Percentiles rank a stretch among this genome's conserved stretches.
These are phyloP conservation scores for Drosophila hydei DNA, from an alignment of 1,140 invertebrate species.

Conservation along the genomic window DNA sequence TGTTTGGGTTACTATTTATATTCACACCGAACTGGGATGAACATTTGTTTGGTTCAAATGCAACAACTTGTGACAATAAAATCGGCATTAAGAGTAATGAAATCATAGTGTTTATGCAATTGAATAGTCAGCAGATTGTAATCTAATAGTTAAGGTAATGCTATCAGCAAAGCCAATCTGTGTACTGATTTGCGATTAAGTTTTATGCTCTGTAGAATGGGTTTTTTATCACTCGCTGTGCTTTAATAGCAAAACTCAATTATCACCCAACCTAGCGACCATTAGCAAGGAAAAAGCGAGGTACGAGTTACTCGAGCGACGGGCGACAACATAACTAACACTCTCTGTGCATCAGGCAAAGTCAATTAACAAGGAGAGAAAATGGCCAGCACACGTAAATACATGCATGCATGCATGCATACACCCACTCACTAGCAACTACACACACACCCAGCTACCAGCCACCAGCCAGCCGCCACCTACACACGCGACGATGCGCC, in stretches of 20 bases:
- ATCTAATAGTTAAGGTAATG: no score
- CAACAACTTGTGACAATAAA: no score
- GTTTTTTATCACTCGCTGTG: neutral
- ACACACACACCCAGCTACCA: conserved; percentile 9
- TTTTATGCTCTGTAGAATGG: neutral
- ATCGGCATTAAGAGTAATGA: no score
- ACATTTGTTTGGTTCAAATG: no score
- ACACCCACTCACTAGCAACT: conserved; percentile 14
- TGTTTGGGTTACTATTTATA: no score
- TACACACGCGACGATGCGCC: conserved; percentile 10
- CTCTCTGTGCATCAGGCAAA: conserved; percentile 52
- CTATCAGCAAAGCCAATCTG: no score
- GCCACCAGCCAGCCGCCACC: conserved; percentile 4
- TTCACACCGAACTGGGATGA: no score
- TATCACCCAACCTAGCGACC: conserved; percentile 6
- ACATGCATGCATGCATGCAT: neutral
- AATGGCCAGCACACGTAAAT: conserved; percentile 45
- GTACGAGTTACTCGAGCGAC: neutral
- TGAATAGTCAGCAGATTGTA: no score
- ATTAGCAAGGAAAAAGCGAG: conserved; percentile 3
- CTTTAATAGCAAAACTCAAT: conserved; percentile 32
- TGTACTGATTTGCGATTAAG: no score
- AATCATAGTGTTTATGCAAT: no score
- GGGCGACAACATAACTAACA: conserved; percentile 42
- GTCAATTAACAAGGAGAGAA: conserved; percentile 62